Evolutionary conservation across 2,888 invertebrate genomes (phyloP).

Genomic region (Noctuana brunneofusca): DNA sequence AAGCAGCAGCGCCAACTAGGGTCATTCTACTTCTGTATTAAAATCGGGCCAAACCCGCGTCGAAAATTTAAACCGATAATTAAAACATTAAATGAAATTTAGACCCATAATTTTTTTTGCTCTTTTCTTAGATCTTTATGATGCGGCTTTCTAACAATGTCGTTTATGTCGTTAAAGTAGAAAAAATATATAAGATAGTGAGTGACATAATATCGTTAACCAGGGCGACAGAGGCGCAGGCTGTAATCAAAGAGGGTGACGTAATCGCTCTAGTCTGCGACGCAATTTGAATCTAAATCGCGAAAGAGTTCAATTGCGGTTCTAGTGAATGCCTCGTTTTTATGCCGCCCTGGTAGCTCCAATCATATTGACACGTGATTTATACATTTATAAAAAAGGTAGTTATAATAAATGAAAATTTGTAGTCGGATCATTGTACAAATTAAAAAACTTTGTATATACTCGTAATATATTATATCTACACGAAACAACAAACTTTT

Average conservation of each 20-base stretch:
- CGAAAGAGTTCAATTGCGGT: not conserved
- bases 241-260: conserved; percentile 26
- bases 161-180: too few species aligned
- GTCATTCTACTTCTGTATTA: too few species aligned
- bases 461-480: too few species aligned
- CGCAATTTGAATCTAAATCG: conserved; percentile 18
- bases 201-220: conserved; percentile 18
- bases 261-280: conserved; percentile 28
- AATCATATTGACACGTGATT: not conserved
- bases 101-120: not conserved
- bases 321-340: not conserved
- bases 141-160: not conserved
- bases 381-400: too few species aligned
- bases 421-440: too few species aligned
- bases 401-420: too few species aligned
- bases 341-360: not conserved
- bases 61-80: too few species aligned
- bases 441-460: too few species aligned
- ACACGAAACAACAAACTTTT: too few species aligned
- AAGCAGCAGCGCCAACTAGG: too few species aligned
- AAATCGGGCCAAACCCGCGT: too few species aligned
- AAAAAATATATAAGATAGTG: not conserved
- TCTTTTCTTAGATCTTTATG: not conserved
- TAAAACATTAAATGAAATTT: too few species aligned
- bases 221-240: conserved; percentile 16